A percentile compares a stretch with the other conserved stretches of the same genome.
Evolutionary conservation across 1,140 invertebrate species (phyloP).

Genomic region (Anagrus nilaparvatae): DNA sequence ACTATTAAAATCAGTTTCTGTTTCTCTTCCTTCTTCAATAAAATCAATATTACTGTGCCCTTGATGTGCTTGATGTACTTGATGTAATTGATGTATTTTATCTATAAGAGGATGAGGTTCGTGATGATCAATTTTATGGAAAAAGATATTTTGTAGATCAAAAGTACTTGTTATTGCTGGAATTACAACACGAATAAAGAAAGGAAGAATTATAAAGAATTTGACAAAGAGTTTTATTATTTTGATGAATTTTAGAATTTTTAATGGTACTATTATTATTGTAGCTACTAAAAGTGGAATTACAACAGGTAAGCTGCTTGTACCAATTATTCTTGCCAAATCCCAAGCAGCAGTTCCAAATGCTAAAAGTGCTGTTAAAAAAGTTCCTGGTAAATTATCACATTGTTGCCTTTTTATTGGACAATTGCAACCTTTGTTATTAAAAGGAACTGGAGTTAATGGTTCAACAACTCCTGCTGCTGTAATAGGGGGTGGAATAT

Average conservation of each 20-base stretch:
- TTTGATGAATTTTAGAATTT: slow-evolving; percentile 27
- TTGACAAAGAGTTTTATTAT: slow-evolving; percentile 23
- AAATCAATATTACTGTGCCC: no score
- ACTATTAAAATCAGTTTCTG: no score
- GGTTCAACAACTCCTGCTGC: neutral
- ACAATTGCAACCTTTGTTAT: slow-evolving; percentile 6
- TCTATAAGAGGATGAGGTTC: slow-evolving; percentile 15
- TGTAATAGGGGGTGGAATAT: neutral
- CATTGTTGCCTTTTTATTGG: neutral
- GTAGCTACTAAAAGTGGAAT: slow-evolving; percentile 24
- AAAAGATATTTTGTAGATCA: slow-evolving; percentile 2
- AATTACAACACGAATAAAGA: slow-evolving; percentile 20
- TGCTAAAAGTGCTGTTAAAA: neutral
- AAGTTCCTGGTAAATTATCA: neutral
- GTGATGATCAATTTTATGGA: slow-evolving; percentile 9
- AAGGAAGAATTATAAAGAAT: slow-evolving; percentile 23
- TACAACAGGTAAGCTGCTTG: slow-evolving; percentile 17
- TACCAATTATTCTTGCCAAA: slow-evolving; percentile 16
- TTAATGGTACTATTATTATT: slow-evolving; percentile 20
- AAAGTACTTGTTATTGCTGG: slow-evolving; percentile 18
- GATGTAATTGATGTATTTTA: slow-evolving; percentile 8
- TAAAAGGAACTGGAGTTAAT: neutral
- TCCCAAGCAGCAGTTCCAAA: slow-evolving; percentile 20
- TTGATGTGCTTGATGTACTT: no score
- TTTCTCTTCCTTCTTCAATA: no score